Base-by-base conservation (phyloP, 2,888 invertebrate genomes). In the Spodoptera exigua region DNA sequence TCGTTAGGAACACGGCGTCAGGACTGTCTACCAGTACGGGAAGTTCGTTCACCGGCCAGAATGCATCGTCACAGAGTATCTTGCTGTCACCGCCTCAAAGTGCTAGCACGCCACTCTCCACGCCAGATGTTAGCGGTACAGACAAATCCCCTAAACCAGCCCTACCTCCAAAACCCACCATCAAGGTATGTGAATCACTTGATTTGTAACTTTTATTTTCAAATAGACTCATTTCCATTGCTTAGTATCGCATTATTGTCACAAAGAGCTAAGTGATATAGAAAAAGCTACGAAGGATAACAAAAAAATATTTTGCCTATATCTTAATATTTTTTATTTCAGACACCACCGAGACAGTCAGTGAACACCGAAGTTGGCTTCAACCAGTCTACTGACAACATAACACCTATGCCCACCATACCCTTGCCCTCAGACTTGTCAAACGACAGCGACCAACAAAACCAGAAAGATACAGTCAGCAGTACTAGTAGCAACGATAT, bases 111-210 rank as follows among this genome's bases (percentile, higher is more conserved):
- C 95, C 95, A 2, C 75, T 95, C 36, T 90, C 94, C 3, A 95
- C 95, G 10, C 95, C 95, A 5, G 95, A 95, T 76, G 92, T 92
- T 65, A 93, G 94, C 55, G 71, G 71, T 60, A 88, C 90, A 5
- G 95, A 95, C 78, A 95, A 95, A 82, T 94, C 92, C 17, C 95
- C 95, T 45, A 96, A 97, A 85, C 97, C 97, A 0, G 97, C 97
- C 1, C 87, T 97, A 86, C 97, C 97, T 63, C 97, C 97, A 10
- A 98, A 98, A 91, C 98, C 98, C 46, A 95, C 96, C 14, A 95
- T 96, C 48, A 96, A 94, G 92, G 94, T 94, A 87, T 61, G 82
- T 65, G 4, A 35, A 11, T 34, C 51, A 51, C 12, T 40, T 11
- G 27, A 16, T 18, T 44, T 35, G 39, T 35, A 40, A 27, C 35